Conservation (phyloP, 2,113 vertebrate genomes). For the Dromiciops gliroides region DNA sequence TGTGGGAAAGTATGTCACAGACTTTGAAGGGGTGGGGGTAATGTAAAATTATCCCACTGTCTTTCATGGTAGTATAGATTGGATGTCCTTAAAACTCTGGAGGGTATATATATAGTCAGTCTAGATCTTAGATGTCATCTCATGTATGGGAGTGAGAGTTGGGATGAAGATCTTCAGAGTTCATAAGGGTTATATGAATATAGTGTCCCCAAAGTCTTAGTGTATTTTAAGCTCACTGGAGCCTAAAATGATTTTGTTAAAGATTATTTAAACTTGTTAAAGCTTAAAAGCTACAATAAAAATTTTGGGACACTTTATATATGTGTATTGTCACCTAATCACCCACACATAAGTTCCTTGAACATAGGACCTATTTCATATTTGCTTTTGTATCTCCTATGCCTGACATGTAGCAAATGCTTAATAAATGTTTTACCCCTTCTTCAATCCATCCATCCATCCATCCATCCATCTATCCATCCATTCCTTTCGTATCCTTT, state of each 20-base stretch:
- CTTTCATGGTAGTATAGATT: neutral
- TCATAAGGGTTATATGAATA: too few species aligned
- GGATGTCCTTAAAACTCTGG: neutral
- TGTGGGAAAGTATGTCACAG: neutral
- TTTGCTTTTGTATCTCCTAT: neutral
- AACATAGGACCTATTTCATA: neutral
- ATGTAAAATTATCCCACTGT: neutral
- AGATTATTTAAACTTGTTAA: too few species aligned
- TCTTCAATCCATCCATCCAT: neutral
- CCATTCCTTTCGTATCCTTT: neutral
- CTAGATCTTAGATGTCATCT: neutral
- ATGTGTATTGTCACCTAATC: neutral
- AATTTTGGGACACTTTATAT: neutral
- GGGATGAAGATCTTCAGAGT: too few species aligned
- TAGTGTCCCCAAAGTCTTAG: too few species aligned
- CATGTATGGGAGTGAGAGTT: neutral
- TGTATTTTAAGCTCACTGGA: neutral
- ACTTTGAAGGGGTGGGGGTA: neutral
- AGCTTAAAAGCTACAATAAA: neutral
- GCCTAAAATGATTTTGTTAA: neutral
- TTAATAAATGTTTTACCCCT: neutral
- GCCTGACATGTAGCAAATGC: neutral
- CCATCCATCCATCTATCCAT: neutral
- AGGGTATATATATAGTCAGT: neutral
- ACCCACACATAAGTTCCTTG: neutral